Percentiles rank a stretch among this genome's conserved stretches.
phyloP scores from a whole-genome alignment of 2,797 vertebrate genomes.

The Rhabdomys pumilio region DNA sequence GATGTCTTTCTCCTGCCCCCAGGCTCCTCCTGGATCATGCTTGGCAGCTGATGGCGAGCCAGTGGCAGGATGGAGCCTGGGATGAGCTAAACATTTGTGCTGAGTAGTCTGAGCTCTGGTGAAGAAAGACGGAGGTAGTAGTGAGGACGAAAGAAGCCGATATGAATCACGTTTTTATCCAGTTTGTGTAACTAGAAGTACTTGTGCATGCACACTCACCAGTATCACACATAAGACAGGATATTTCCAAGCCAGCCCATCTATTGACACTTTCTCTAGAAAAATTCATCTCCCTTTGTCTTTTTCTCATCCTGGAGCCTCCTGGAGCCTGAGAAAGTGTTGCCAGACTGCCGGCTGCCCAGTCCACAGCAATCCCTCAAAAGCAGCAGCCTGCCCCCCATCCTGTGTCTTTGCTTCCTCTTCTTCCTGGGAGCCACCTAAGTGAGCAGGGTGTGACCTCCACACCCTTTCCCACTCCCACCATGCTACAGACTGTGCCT shows the following conservation, averaged over 20 bases:
- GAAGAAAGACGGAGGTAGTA: conserved; percentile 38
- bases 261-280: neutral
- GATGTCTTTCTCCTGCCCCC: conserved; percentile 44
- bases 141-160: neutral
- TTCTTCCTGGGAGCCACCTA: neutral
- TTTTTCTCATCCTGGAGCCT: conserved; percentile 19
- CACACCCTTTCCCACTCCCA: neutral
- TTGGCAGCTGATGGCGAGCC: conserved; percentile 51
- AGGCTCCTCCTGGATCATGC: conserved; percentile 23
- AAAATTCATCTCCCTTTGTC: conserved; percentile 50
- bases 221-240: neutral
- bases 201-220: neutral
- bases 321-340: conserved; percentile 34
- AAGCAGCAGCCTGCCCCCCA: conserved; percentile 77
- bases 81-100: conserved; percentile 79
- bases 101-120: neutral
- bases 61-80: conserved; percentile 47
- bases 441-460: neutral
- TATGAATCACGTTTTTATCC: conserved; percentile 62
- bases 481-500: neutral
- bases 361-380: conserved; percentile 82
- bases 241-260: conserved; percentile 11
- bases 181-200: conserved; percentile 12
- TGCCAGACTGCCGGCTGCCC: conserved; percentile 70
- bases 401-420: neutral